These are phyloP conservation scores for Hydrotaea cyrtoneurina DNA, from an alignment of 2,888 invertebrate genomes.

Conservation along the genomic window DNA sequence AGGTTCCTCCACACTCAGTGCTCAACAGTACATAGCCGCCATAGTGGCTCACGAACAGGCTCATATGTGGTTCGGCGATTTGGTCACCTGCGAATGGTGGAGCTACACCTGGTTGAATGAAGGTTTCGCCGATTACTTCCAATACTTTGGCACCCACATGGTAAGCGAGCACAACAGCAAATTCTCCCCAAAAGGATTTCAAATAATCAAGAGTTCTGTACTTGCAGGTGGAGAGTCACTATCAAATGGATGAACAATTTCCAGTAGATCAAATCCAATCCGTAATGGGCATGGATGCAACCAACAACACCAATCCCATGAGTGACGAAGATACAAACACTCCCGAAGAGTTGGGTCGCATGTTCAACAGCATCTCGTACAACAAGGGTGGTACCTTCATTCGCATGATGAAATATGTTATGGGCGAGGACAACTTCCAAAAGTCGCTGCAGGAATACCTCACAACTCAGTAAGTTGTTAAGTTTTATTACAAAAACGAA, in stretches of 20 bases:
- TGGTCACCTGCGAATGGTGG: constrained; percentile 83
- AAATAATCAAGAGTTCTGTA: not conserved
- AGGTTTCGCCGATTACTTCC: constrained; percentile 87
- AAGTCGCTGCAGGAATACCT: constrained; percentile 83
- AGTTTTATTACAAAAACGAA: not conserved
- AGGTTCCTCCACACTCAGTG: constrained; percentile 82
- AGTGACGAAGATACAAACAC: constrained; percentile 83
- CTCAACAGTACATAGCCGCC: constrained; percentile 84
- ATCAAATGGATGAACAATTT: constrained; percentile 87
- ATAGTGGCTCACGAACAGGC: constrained; percentile 82
- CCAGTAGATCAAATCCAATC: constrained; percentile 86
- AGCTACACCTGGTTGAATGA: constrained; percentile 85
- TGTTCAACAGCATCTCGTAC: constrained; percentile 87
- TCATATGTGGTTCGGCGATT: constrained; percentile 87
- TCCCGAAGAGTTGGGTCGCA: constrained; percentile 83
- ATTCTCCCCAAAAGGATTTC: not conserved
- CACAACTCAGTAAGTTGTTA: constrained; percentile 73
- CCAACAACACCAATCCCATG: constrained; percentile 83
- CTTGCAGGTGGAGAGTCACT: constrained; percentile 83
- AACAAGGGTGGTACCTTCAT: constrained; percentile 86
- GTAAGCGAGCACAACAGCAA: constrained; percentile 65
- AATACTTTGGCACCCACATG: constrained; percentile 84
- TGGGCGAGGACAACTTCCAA: constrained; percentile 82
- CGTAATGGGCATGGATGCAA: constrained; percentile 84
- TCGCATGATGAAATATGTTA: constrained; percentile 86